phyloP scores from a whole-genome alignment of 2,113 vertebrate species.

The Columba janthina region DNA sequence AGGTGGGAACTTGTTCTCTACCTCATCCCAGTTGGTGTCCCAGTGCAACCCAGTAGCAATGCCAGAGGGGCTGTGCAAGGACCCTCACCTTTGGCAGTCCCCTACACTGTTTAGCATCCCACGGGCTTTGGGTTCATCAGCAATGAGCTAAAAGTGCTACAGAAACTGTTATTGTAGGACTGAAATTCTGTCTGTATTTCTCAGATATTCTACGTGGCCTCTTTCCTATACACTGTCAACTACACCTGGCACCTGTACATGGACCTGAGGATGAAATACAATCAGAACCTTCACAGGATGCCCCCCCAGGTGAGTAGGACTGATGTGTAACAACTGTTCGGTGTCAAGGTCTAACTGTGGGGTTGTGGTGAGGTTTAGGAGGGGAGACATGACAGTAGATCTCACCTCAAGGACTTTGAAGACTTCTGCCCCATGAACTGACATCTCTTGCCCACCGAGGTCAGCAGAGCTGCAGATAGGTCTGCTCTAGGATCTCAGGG shows the following conservation, averaged over 20 bases:
- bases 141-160: background rate
- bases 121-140: background rate
- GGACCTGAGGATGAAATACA: constrained; percentile 77
- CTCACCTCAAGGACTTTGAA: background rate
- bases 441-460: background rate
- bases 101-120: background rate
- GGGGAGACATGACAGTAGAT: too few species aligned
- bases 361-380: background rate
- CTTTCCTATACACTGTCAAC: constrained; percentile 87
- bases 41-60: background rate
- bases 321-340: too few species aligned
- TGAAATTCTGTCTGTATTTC: constrained; percentile 11
- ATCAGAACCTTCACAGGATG: constrained; percentile 65
- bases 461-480: background rate
- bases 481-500: background rate
- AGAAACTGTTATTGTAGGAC: background rate
- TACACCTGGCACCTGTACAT: constrained; percentile 85
- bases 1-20: background rate
- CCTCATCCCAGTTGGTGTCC: background rate
- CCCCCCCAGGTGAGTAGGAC: constrained; percentile 72
- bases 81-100: background rate
- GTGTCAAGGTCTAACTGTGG: background rate
- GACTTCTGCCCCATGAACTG: background rate
- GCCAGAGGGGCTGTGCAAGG: background rate
- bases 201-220: constrained; percentile 87